Evolutionary conservation across 2,113 vertebrate genomes (phyloP).

Genomic region (Herpetotheres cachinnans): DNA sequence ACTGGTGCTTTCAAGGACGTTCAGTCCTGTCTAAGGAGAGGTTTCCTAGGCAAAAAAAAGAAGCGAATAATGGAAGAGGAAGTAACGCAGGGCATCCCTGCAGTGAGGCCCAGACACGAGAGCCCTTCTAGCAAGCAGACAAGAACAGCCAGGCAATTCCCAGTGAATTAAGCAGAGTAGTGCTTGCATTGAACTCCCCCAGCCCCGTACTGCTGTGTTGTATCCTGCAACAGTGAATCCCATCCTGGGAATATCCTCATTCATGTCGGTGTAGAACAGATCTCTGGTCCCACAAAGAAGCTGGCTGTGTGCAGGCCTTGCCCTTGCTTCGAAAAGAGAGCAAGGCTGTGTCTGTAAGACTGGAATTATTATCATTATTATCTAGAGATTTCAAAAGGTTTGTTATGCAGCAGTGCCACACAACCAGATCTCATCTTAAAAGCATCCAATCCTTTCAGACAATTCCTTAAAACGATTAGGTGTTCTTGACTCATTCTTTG

Average conservation of each 20-base stretch:
- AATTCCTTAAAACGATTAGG: background rate
- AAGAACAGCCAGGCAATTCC: background rate
- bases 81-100: background rate
- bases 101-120: background rate
- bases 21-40: background rate
- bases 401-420: background rate
- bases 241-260: background rate
- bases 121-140: background rate
- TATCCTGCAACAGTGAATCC: background rate
- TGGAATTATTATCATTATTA: background rate
- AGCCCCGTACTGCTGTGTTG: background rate
- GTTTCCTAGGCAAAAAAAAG: background rate
- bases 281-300: background rate
- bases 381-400: background rate
- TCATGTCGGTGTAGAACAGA: background rate
- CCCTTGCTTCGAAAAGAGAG: background rate
- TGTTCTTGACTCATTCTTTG: background rate
- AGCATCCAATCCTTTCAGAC: background rate
- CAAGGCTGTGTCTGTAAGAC: background rate
- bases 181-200: background rate
- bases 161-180: background rate
- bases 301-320: background rate
- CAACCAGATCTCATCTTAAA: background rate
- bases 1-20: slow-evolving; percentile 22
- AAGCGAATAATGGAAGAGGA: slow-evolving; percentile 18